These are phyloP conservation scores for Drosophila equinoxialis DNA, from an alignment of 1,140 invertebrate species.

Conservation along the genomic window DNA sequence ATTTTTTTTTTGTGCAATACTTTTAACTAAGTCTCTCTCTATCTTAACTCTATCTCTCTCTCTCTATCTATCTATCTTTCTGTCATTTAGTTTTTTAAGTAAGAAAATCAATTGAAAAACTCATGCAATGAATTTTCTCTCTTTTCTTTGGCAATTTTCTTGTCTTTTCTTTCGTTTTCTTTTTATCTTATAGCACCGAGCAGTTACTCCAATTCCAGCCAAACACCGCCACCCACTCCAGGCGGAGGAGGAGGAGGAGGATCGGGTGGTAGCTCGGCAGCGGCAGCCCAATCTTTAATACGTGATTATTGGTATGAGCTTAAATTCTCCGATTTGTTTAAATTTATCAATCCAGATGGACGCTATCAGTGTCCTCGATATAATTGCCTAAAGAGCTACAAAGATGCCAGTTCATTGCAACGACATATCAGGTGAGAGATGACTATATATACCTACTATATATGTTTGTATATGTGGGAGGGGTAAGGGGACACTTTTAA, in stretches of 20 bases:
- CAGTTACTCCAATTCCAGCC: constrained; percentile 78
- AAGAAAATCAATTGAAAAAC: constrained; percentile 26
- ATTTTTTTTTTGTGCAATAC: constrained; percentile 9
- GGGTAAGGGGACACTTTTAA: too few relatives aligned
- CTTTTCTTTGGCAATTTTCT: neutral
- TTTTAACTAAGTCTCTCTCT: constrained; percentile 28
- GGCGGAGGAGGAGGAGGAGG: neutral
- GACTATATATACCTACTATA: neutral
- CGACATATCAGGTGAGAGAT: constrained; percentile 83
- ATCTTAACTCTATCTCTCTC: neutral
- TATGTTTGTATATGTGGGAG: too few relatives aligned
- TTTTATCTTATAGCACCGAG: constrained; percentile 64
- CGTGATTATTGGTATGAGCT: constrained; percentile 82
- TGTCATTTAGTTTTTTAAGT: constrained; percentile 37
- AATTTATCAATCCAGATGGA: constrained; percentile 82
- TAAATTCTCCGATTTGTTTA: constrained; percentile 82
- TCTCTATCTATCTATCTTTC: constrained; percentile 19
- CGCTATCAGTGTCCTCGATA: constrained; percentile 82
- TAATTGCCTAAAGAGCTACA: constrained; percentile 83
- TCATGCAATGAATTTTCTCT: constrained; percentile 45
- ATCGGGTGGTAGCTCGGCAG: constrained; percentile 58
- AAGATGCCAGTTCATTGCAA: constrained; percentile 83
- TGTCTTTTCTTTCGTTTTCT: constrained; percentile 8
- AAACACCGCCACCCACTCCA: constrained; percentile 73
- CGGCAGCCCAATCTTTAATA: constrained; percentile 70